Percentiles rank a stretch among this genome's conserved stretches.
These are phyloP conservation scores for Geodia barretti DNA, from an alignment of 37 sponge, comb jelly and placozoan species.

Conservation along the genomic window DNA sequence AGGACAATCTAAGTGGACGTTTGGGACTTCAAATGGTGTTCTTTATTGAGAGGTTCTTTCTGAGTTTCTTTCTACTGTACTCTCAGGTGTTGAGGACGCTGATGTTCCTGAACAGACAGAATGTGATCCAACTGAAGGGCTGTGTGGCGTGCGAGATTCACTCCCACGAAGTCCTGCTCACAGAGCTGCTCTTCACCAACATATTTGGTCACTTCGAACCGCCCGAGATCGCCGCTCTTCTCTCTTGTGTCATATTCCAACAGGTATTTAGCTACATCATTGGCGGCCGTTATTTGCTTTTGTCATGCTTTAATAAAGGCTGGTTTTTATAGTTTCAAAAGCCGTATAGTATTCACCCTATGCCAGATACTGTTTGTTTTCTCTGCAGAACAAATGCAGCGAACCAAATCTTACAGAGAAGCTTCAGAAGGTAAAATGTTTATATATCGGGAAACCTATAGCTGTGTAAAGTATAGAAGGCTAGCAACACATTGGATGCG, in stretches of 20 bases:
- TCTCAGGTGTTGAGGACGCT: constrained; percentile 82
- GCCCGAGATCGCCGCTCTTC: constrained; percentile 87
- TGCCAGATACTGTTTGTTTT: constrained; percentile 1
- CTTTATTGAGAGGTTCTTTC: background rate
- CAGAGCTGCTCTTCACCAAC: constrained; percentile 93
- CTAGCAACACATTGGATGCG: no score
- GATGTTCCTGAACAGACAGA: constrained; percentile 60
- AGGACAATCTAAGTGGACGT: background rate
- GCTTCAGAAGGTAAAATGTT: constrained; percentile 60
- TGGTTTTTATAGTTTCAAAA: no score
- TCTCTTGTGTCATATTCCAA: constrained; percentile 93
- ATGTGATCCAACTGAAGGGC: constrained; percentile 79
- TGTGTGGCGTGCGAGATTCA: constrained; percentile 89
- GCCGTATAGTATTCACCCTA: background rate
- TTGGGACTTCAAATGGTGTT: no score
- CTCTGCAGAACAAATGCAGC: constrained; percentile 71
- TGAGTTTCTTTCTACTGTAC: background rate
- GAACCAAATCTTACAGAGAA: constrained; percentile 77
- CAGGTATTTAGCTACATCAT: constrained; percentile 71
- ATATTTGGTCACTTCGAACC: constrained; percentile 62
- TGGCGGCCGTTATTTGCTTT: background rate
- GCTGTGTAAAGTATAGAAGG: no score
- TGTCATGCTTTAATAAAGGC: no score
- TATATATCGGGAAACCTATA: no score
- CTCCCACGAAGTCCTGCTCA: constrained; percentile 87